Conservation (phyloP, 2,888 invertebrate species). For the Eupithecia subfuscata region DNA sequence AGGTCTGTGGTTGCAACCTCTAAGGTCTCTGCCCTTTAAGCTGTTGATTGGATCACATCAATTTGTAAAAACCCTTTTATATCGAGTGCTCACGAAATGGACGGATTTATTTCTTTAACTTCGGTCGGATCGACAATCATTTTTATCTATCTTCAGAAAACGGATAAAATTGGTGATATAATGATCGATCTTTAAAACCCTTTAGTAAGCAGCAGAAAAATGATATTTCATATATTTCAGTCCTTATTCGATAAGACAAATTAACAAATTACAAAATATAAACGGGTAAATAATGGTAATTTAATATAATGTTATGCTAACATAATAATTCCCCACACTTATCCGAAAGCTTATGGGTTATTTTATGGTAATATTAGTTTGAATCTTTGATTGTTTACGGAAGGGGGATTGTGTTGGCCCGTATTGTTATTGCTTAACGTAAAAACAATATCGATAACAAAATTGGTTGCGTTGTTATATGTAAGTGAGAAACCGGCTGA, state of each 20-base stretch:
- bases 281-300: neutral
- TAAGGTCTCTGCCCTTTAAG: neutral
- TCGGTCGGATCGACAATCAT: slow-evolving; percentile 21
- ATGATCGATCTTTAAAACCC: slow-evolving; percentile 36
- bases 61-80: slow-evolving; percentile 32
- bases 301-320: slow-evolving; percentile 9
- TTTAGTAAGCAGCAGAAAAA: slow-evolving; percentile 9
- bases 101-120: slow-evolving; percentile 29
- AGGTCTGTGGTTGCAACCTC: neutral
- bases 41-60: slow-evolving; percentile 23
- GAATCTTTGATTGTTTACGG: slow-evolving; percentile 28
- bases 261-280: too few relatives aligned
- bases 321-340: slow-evolving; percentile 30
- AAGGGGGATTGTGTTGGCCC: neutral
- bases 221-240: neutral
- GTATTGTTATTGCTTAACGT: slow-evolving; percentile 27
- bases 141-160: slow-evolving; percentile 25
- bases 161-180: slow-evolving; percentile 35
- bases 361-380: slow-evolving; percentile 32
- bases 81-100: slow-evolving; percentile 22
- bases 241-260: neutral
- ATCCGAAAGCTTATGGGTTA: slow-evolving; percentile 27
- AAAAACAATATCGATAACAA: slow-evolving; percentile 1
- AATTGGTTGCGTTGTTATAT: neutral
- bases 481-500: neutral